Percentiles rank a stretch among this genome's conserved stretches.
These are phyloP conservation scores for Natrix natrix DNA, from an alignment of 2,797 vertebrate genomes.

Conservation along the genomic window DNA sequence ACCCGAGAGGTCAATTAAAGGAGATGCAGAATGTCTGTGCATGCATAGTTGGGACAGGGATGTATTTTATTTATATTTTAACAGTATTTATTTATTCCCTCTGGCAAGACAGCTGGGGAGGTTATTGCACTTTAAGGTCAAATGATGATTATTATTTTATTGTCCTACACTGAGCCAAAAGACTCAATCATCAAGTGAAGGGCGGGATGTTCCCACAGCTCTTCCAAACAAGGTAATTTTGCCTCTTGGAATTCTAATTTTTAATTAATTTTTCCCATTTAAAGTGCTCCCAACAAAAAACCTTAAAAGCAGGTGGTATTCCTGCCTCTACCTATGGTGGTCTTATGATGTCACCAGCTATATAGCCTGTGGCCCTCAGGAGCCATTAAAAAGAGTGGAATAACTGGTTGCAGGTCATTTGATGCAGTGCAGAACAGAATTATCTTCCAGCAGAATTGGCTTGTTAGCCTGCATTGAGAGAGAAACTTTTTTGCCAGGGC, in stretches of 20 bases:
- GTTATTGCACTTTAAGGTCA: neutral
- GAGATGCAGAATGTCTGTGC: neutral
- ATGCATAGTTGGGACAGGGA: neutral
- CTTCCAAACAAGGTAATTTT: neutral
- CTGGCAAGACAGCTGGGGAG: neutral
- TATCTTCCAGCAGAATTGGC: too few species aligned
- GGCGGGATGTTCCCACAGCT: neutral
- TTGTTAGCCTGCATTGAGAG: too few species aligned
- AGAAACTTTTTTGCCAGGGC: too few species aligned
- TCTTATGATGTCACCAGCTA: neutral
- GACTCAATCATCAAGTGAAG: neutral
- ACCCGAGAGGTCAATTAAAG: too few species aligned
- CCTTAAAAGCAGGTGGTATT: neutral
- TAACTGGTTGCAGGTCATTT: neutral
- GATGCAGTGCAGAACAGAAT: neutral
- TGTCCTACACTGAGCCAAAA: neutral
- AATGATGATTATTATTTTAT: neutral
- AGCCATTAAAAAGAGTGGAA: neutral
- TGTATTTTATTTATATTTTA: neutral
- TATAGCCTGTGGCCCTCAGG: neutral
- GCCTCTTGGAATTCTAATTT: neutral
- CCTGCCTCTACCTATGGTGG: neutral
- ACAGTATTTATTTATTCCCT: neutral
- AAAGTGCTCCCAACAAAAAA: neutral
- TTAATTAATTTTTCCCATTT: neutral